These are phyloP conservation scores for Zygothrica quintamaculata DNA, from an alignment of 2,888 invertebrate genomes.

Conservation along the genomic window DNA sequence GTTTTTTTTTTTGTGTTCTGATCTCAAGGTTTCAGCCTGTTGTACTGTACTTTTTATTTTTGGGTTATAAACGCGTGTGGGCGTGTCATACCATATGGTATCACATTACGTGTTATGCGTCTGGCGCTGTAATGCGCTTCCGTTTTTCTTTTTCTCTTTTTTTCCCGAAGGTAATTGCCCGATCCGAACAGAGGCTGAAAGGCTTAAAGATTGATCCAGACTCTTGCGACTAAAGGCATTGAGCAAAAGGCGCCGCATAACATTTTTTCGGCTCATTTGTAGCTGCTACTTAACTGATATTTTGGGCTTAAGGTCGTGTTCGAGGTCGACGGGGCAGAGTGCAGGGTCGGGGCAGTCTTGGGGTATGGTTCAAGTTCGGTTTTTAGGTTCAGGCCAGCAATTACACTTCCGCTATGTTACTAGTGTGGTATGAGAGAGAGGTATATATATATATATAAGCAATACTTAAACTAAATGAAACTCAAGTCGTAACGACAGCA, in stretches of 20 bases:
- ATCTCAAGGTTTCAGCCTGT: conserved; percentile 17
- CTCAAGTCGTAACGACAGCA: conserved; percentile 19
- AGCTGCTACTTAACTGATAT: conserved; percentile 44
- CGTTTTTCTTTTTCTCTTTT: conserved; percentile 64
- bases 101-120: conserved; percentile 60
- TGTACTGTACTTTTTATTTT: background rate
- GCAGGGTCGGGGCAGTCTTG: conserved; percentile 20
- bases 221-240: no score
- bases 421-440: conserved; percentile 2
- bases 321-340: no score
- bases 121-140: conserved; percentile 74
- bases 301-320: conserved; percentile 7
- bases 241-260: conserved; percentile 60
- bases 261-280: conserved; percentile 62
- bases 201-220: conserved; percentile 4
- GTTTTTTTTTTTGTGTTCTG: conserved; percentile 5
- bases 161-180: conserved; percentile 58
- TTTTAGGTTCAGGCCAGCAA: conserved; percentile 49
- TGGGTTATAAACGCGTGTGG: conserved; percentile 24
- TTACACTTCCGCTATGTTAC: conserved; percentile 67
- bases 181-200: background rate
- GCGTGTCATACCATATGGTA: conserved; percentile 61
- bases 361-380: background rate
- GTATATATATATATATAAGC: no score
- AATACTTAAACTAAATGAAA: conserved; percentile 24